Conservation (phyloP, 1,140 invertebrate genomes). For the Lepidurus apus region DNA sequence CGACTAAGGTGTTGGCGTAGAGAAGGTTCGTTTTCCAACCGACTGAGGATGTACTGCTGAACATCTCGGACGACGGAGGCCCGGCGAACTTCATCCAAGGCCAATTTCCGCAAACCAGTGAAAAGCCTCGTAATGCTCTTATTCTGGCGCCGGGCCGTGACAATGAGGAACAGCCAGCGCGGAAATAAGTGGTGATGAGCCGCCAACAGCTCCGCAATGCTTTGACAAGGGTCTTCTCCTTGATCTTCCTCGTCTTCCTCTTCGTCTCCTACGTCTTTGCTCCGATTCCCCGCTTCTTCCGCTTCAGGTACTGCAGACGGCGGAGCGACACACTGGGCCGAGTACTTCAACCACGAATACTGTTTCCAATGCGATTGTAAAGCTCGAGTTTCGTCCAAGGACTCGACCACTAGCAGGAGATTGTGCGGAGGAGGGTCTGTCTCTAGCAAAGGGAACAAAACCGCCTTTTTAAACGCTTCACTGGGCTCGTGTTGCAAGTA, state of each 20-base stretch:
- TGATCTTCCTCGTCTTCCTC: background rate
- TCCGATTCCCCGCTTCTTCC: constrained; percentile 16
- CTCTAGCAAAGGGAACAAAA: constrained; percentile 79
- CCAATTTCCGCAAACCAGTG: constrained; percentile 88
- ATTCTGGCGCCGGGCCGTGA: constrained; percentile 72
- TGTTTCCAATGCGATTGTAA: constrained; percentile 38
- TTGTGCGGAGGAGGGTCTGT: constrained; percentile 72
- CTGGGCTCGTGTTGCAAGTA: constrained; percentile 64
- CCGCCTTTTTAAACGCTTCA: constrained; percentile 79
- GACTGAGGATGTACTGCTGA: constrained; percentile 87
- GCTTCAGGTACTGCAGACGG: constrained; percentile 7
- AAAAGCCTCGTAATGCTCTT: constrained; percentile 85
- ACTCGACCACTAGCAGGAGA: constrained; percentile 81
- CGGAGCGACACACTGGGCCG: constrained; percentile 11
- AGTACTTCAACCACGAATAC: constrained; percentile 15
- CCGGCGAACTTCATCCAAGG: constrained; percentile 73
- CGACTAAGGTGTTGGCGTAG: constrained; percentile 70
- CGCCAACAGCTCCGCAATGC: constrained; percentile 77
- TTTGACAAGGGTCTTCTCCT: constrained; percentile 49
- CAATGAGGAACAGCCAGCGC: constrained; percentile 84
- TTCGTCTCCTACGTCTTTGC: background rate
- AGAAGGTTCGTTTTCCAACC: constrained; percentile 76
- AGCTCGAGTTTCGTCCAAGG: constrained; percentile 70
- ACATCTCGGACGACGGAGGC: constrained; percentile 66
- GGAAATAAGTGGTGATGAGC: constrained; percentile 89